Base-by-base conservation (phyloP, 37 sponge, comb jelly and placozoan genomes). In the Spongilla lacustris region DNA sequence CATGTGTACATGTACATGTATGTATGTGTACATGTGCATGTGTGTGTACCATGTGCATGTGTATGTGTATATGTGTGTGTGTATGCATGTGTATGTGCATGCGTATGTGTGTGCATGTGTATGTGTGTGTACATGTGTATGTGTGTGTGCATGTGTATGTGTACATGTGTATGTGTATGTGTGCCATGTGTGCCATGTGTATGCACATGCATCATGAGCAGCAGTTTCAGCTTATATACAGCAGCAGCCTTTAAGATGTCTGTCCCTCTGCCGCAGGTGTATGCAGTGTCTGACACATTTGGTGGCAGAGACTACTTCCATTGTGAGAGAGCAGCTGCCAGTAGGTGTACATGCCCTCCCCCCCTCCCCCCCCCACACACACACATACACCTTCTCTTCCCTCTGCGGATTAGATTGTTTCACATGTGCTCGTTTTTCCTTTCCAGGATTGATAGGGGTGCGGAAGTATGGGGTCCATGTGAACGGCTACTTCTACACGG, bases 381-480 rank as follows among this genome's bases (percentile, higher is more conserved):
- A n/a, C n/a, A n/a, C n/a, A n/a, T n/a, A n/a, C n/a, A n/a, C n/a
- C n/a, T n/a, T n/a, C n/a, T n/a, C n/a, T n/a, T n/a, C n/a, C n/a
- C n/a, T n/a, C n/a, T n/a, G n/a, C n/a, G n/a, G n/a, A n/a, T n/a
- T n/a, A n/a, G n/a, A n/a, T n/a, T 41, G 41, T 41, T 41, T 41
- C 41, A 41, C 6, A 3, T 41, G 6, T 41, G 41, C 41, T 6
- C 6, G 41, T 6, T 41, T 41, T 76, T 34, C 29, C n/a, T 34
- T 19, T 17, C n/a, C 73, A 89, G 90, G 66, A 19, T 38, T 90
- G 46, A 49, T 90, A 4, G 91, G 91, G 41, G 46, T 90, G 41
- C 22, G 67, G 6, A 86, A 90, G 31, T 93, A 93, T 75, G 94
- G 94, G 4, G 82, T 85, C 23, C 94, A 93, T 71, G 34, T 93